Percentiles rank a stretch among this genome's conserved stretches.
These are phyloP conservation scores for Paragorgia papillata DNA, from an alignment of 92 coral and sea anemone genomes.

Conservation along the genomic window DNA sequence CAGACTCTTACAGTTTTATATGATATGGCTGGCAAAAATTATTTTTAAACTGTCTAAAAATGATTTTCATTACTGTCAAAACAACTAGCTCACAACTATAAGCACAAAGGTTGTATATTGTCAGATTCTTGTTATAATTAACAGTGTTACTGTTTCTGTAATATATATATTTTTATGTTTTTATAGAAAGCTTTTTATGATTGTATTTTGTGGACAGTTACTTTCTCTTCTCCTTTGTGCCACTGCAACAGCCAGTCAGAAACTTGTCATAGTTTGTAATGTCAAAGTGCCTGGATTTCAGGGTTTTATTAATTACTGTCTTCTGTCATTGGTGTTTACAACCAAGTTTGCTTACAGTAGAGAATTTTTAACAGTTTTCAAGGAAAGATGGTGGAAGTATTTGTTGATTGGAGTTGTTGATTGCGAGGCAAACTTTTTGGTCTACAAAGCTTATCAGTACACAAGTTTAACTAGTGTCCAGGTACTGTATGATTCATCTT, in stretches of 20 bases:
- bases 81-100: too few species aligned
- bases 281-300: conserved; percentile 82
- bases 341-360: conserved; percentile 57
- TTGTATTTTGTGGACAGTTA: conserved; percentile 70
- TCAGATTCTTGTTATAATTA: too few species aligned
- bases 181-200: conserved; percentile 63
- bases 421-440: conserved; percentile 85
- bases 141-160: too few species aligned
- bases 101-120: too few species aligned
- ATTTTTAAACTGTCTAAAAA: too few species aligned
- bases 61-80: too few species aligned
- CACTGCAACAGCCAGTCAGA: conserved; percentile 78
- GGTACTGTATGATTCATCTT: conserved; percentile 64
- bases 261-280: conserved; percentile 55
- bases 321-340: conserved; percentile 62
- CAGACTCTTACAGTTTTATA: too few species aligned
- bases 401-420: conserved; percentile 73
- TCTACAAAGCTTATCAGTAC: conserved; percentile 91
- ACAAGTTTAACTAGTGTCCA: conserved; percentile 96
- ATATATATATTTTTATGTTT: neutral
- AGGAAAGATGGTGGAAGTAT: conserved; percentile 87
- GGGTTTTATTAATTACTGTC: conserved; percentile 72
- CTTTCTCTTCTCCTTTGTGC: conserved; percentile 82
- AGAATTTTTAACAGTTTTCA: conserved; percentile 50
- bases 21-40: too few species aligned